A percentile compares a stretch with the other conserved stretches of the same genome.
phyloP scores from a whole-genome alignment of 1,140 invertebrate species.

The Drosophila teissieri region DNA sequence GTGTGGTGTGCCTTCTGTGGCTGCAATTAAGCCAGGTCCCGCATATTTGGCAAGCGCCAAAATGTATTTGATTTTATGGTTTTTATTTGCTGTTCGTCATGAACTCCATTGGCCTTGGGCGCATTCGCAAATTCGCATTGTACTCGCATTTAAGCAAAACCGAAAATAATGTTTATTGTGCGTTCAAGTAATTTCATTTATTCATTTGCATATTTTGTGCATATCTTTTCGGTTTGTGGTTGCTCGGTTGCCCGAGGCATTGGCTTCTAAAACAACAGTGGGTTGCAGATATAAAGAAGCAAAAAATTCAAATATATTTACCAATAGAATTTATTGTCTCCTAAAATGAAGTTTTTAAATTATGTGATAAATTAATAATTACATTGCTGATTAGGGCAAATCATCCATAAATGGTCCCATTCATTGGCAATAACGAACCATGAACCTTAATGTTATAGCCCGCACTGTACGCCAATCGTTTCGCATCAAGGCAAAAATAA shows the following conservation, averaged over 20 bases:
- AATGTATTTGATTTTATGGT: constrained; percentile 60
- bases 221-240: constrained; percentile 35
- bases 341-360: neutral
- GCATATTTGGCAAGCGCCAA: constrained; percentile 65
- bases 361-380: neutral
- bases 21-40: constrained; percentile 68
- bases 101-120: constrained; percentile 59
- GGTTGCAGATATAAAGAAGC: neutral
- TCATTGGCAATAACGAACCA: neutral
- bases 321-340: no score
- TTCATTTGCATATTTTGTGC: constrained; percentile 60
- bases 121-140: constrained; percentile 70
- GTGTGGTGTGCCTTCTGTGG: constrained; percentile 33
- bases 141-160: constrained; percentile 48
- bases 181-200: constrained; percentile 57
- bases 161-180: constrained; percentile 34
- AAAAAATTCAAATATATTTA: no score
- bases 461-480: constrained; percentile 9
- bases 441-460: neutral
- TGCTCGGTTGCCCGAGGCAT: neutral
- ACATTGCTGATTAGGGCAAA: neutral
- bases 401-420: neutral
- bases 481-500: constrained; percentile 35
- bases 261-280: constrained; percentile 26
- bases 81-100: constrained; percentile 54